Base-by-base conservation (phyloP, 2,888 invertebrate genomes). In the Smittia aterrima region DNA sequence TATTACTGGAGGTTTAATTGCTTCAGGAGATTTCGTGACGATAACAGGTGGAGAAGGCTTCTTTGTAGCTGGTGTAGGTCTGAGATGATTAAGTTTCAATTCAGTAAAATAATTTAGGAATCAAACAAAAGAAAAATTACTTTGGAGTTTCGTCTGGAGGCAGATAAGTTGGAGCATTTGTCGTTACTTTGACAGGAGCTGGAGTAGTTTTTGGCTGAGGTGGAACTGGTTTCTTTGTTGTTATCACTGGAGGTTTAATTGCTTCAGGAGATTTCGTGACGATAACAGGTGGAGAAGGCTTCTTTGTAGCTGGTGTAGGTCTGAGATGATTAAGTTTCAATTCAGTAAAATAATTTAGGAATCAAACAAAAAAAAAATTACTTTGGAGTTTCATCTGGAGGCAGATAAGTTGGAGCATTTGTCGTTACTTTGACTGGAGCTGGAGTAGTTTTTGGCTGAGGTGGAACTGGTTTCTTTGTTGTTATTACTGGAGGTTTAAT, bases 161-260 rank as follows among this genome's bases (percentile, higher is more conserved):
- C 58, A 58, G 13, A 24, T 58, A 58, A 58, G 58, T 58, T 58
- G 58, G 58, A 11, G 58, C 58, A 2, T 58, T 4, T 6, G 58
- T 58, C 3, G 58, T 58, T 24, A 32, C 18, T 47, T 16, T 18
- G 18, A 32, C 32, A 32, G 32, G 32, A 32, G 32, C 32, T 32
- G 3, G 3, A 3, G 32, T 32, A 3, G 32, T 32, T 32, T 9
- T 32, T 6, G 32, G 32, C 9, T 3, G 32, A 32, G 32, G 32
- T 32, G 32, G 32, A 32, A 32, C 32, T 6, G 32, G 32, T 32
- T 32, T 32, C 9, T 16, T 47, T 47, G 53, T 47, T 7, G 53
- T n/a, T n/a, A n/a, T 47, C 53, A 47, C 53, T 13, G 53, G 53
- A 7, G 18, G n/a, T 47, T 47, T 47, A 11, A 18, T 16, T 47